These are phyloP conservation scores for Sardinella longiceps DNA, from an alignment of 2,797 vertebrate genomes.

Conservation along the genomic window DNA sequence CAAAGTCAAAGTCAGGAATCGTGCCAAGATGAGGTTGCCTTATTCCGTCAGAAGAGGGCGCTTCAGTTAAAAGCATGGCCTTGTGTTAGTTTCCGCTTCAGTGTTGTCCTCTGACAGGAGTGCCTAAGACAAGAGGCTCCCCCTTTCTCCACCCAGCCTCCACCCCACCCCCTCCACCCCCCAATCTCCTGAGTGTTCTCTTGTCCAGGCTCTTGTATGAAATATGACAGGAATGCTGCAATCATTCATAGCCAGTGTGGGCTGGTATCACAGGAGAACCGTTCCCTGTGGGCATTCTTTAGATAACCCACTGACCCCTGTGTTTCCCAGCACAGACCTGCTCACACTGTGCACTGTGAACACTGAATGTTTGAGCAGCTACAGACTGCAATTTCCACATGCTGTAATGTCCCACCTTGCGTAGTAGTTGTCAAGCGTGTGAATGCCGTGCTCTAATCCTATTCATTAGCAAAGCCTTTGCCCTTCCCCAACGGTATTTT, in stretches of 20 bases:
- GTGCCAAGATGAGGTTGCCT: neutral
- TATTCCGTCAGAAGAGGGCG: slow-evolving; percentile 35
- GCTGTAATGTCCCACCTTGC: neutral
- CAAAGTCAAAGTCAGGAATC: neutral
- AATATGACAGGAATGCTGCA: slow-evolving; percentile 56
- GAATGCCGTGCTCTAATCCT: neutral
- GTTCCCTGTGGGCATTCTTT: slow-evolving; percentile 44
- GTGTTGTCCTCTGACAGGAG: neutral
- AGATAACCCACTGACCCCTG: slow-evolving; percentile 50
- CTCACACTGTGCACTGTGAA: neutral
- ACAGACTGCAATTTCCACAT: neutral
- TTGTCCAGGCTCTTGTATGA: slow-evolving; percentile 41
- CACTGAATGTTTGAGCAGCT: neutral
- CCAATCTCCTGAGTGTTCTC: slow-evolving; percentile 12
- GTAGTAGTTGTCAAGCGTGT: neutral
- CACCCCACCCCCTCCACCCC: slow-evolving; percentile 27
- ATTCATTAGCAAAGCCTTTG: neutral
- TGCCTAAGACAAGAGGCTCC: neutral
- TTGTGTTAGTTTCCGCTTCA: slow-evolving; percentile 3
- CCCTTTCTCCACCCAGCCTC: slow-evolving; percentile 22
- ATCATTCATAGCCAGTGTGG: slow-evolving; percentile 29
- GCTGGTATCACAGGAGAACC: slow-evolving; percentile 32
- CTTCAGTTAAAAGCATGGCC: slow-evolving; percentile 2
- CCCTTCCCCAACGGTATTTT: neutral
- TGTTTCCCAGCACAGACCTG: slow-evolving; percentile 23